phyloP scores from a whole-genome alignment of 35 echinoderm and acorn worm species.

The Ptychodera flava region DNA sequence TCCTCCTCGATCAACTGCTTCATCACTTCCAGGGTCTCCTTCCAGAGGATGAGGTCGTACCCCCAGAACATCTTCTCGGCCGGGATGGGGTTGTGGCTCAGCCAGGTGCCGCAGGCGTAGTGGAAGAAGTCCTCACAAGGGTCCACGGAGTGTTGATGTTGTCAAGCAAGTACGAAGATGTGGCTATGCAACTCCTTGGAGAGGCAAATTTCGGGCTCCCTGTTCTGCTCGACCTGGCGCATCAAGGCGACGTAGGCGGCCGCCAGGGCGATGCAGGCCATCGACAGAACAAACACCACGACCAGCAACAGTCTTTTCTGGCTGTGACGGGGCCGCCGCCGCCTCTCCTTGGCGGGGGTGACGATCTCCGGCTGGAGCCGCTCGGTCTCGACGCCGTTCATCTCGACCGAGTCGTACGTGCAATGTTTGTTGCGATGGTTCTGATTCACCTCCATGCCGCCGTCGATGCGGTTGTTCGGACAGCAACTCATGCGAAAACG shows the following conservation, averaged over 20 bases:
- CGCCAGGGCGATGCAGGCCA: neutral
- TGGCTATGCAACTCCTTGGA: neutral
- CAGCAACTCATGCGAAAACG: neutral
- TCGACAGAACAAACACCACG: neutral
- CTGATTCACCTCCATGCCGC: neutral
- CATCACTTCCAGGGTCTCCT: neutral
- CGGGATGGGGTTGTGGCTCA: neutral
- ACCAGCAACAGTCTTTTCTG: neutral
- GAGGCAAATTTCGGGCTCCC: neutral
- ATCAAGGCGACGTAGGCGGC: neutral
- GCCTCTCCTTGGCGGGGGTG: neutral
- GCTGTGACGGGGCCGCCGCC: neutral
- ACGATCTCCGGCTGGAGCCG: neutral
- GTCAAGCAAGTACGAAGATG: neutral
- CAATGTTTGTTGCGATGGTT: neutral
- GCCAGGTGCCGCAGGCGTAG: neutral
- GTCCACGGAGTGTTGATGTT: neutral
- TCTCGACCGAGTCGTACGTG: neutral
- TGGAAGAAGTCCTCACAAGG: neutral
- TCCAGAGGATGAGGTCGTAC: neutral
- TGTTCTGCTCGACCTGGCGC: neutral
- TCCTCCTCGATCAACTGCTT: neutral
- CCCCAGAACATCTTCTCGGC: neutral
- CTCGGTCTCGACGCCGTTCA: neutral
- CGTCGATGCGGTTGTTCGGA: neutral